Conservation (phyloP, 2,113 vertebrate species). For the Erinaceus europaeus region DNA sequence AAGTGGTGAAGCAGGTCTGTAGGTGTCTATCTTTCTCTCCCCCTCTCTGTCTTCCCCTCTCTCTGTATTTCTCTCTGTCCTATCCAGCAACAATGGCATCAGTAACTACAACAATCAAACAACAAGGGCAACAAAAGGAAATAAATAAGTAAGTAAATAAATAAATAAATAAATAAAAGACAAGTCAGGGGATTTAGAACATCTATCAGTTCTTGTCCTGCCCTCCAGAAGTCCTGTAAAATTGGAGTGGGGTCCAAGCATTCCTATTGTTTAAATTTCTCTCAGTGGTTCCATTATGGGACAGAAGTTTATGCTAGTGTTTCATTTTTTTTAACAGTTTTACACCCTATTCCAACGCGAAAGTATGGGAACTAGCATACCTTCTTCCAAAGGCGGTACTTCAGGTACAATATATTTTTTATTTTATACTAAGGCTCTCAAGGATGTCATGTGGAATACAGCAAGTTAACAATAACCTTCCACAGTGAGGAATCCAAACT, state of each 20-base stretch:
- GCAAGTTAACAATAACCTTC: too few species aligned
- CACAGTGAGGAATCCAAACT: not conserved
- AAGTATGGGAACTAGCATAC: not conserved
- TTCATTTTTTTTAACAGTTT: conserved; percentile 41
- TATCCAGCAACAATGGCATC: too few species aligned
- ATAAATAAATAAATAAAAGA: too few species aligned
- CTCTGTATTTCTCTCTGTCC: too few species aligned
- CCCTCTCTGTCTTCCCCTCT: too few species aligned
- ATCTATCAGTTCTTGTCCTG: not conserved
- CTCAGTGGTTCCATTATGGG: not conserved
- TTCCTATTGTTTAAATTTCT: not conserved
- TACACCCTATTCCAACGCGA: not conserved
- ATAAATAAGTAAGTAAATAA: too few species aligned
- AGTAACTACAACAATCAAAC: too few species aligned
- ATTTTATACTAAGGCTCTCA: not conserved
- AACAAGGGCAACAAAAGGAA: too few species aligned
- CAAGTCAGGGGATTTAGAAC: not conserved
- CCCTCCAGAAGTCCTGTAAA: not conserved
- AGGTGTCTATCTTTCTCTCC: too few species aligned
- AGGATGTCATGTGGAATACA: not conserved
- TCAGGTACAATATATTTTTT: not conserved
- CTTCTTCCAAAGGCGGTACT: not conserved
- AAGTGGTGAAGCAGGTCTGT: too few species aligned
- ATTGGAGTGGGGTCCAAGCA: not conserved
- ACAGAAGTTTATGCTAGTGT: not conserved